Base-by-base conservation (phyloP, 2,113 vertebrate genomes). In the Chaenogobius annularis region DNA sequence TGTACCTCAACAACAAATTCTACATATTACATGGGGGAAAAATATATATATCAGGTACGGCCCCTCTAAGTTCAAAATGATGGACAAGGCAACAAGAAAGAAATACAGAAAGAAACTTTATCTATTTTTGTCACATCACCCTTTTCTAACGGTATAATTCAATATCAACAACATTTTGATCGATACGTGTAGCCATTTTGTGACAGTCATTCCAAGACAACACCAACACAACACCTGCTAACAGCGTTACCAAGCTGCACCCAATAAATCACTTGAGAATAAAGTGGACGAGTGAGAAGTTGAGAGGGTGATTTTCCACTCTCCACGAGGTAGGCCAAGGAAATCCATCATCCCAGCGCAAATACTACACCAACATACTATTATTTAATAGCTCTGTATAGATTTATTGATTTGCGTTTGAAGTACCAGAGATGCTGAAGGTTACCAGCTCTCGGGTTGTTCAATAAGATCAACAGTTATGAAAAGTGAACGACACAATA, bases 291-390 rank as follows among this genome's bases (percentile, higher is more conserved):
- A 40, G 12, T 9, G 9, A 78, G 44, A 46, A 37, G 37, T 17
- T 68, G 58, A 77, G 61, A 61, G 8, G 52, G 59, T 58, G 23
- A 69, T 23, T 61, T 52, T 55, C 61, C 48, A 31, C 1, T 8
- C 37, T 35, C 8, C 40, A 46, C 14, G 35, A 46, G 13, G 47
- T 50, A 46, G 54, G 69, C 19, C 17, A 1, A 52, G 10, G 63
- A 59, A 62, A 62, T 62, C 48, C 58, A 64, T 63, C 44, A 73
- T 74, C 63, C 22, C 59, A 69, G 13, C 52, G 74, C 22, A 58
- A 37, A 61, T 12, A 22, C 1, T 54, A 12, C 7, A 22, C n/a
- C 22, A 63, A 70, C 20, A 55, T 14, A 26, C 10, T 13, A n/a
- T 63, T 23, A 23, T 63, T 70, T 70, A 15, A 68, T 19, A 54